Percentiles rank a stretch among this genome's conserved stretches.
These are phyloP conservation scores for Sorex fumeus DNA, from an alignment of 2,113 vertebrate genomes.

Conservation along the genomic window DNA sequence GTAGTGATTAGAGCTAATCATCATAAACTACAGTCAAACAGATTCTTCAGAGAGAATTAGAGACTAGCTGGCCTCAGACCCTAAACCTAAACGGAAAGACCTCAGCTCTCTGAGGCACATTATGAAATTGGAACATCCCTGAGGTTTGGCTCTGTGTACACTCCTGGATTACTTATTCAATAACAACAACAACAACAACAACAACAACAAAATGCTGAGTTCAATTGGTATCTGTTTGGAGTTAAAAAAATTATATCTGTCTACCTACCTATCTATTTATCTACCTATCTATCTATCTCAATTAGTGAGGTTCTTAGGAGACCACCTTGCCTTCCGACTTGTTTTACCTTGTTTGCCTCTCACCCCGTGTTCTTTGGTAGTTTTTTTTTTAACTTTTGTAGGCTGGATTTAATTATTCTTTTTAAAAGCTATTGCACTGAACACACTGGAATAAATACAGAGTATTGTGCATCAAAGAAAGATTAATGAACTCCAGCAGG, in stretches of 20 bases:
- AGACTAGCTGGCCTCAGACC: constrained; percentile 18
- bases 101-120: constrained; percentile 64
- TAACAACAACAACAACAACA: constrained; percentile 28
- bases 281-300: no score
- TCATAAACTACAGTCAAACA: neutral
- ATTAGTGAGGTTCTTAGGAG: neutral
- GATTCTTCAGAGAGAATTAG: constrained; percentile 27
- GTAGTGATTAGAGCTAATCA: constrained; percentile 34
- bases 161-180: constrained; percentile 72
- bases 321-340: neutral
- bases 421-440: neutral
- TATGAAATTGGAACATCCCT: constrained; percentile 78
- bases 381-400: constrained; percentile 27
- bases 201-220: neutral
- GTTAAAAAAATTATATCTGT: neutral
- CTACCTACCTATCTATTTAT: no score
- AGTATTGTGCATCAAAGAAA: neutral
- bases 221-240: constrained; percentile 67
- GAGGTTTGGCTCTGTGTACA: constrained; percentile 61
- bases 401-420: neutral
- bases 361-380: neutral
- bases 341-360: neutral
- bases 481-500: neutral
- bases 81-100: constrained; percentile 34
- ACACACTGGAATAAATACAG: neutral